Conservation (phyloP, 2,797 vertebrate species). For the Rhabdophis nuchalis region DNA sequence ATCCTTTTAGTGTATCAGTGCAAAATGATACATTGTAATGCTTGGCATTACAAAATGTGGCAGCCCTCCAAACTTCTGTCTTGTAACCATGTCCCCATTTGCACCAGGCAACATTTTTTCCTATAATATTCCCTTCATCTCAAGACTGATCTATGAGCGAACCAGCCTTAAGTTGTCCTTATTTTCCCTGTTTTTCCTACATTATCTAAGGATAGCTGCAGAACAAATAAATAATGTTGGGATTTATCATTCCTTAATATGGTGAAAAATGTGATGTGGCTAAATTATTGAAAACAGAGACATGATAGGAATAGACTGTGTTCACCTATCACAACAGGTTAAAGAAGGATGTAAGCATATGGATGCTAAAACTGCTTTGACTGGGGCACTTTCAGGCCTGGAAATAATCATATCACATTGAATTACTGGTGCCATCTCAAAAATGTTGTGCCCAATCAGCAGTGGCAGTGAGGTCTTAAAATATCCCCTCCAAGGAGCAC, state of each 20-base stretch:
- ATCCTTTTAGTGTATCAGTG: background rate
- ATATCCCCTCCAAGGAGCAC: background rate
- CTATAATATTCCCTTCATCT: background rate
- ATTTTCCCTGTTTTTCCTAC: background rate
- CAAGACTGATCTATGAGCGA: background rate
- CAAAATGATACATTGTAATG: background rate
- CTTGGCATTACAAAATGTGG: background rate
- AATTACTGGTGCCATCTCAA: background rate
- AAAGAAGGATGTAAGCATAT: background rate
- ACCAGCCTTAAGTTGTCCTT: background rate
- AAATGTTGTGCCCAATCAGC: background rate
- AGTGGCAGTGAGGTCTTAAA: background rate
- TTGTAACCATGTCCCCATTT: background rate
- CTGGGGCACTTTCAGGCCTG: background rate
- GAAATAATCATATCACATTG: background rate
- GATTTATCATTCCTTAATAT: background rate
- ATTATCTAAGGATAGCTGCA: background rate
- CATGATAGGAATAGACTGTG: background rate
- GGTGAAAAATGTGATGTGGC: background rate
- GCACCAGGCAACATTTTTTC: background rate
- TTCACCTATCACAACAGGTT: background rate
- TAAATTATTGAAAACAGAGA: background rate
- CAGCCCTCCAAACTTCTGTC: background rate
- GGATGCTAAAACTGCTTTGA: background rate
- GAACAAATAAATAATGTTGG: background rate